Evolutionary conservation across 1,140 invertebrate species (phyloP).

Genomic region (Copidosoma floridanum): DNA sequence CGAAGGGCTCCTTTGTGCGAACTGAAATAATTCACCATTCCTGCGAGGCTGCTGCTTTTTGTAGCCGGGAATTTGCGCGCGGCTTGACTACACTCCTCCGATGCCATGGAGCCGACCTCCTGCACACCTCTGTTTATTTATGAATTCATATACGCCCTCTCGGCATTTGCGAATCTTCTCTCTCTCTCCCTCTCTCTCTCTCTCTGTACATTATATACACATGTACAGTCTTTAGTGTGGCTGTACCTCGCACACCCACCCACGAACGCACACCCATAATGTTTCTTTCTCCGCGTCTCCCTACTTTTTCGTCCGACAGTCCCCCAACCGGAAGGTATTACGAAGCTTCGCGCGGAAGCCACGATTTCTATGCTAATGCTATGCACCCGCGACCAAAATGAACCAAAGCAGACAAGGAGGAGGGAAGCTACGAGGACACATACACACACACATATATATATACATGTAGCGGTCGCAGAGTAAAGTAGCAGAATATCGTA

Average conservation of each 20-base stretch:
- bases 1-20: slow-evolving; percentile 38
- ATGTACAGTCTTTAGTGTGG: too few relatives aligned
- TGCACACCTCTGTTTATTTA: slow-evolving; percentile 17
- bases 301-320: neutral
- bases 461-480: too few relatives aligned
- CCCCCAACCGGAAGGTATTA: neutral
- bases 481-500: too few relatives aligned
- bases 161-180: too few relatives aligned
- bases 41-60: neutral
- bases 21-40: slow-evolving; percentile 35
- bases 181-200: neutral
- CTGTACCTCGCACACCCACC: too few relatives aligned
- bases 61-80: slow-evolving; percentile 1
- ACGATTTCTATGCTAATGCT: slow-evolving; percentile 19
- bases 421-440: too few relatives aligned
- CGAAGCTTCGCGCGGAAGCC: neutral
- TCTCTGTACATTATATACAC: neutral
- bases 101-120: slow-evolving; percentile 22
- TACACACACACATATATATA: too few relatives aligned
- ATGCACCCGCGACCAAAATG: slow-evolving; percentile 9
- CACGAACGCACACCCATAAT: too few relatives aligned
- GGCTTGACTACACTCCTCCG: neutral
- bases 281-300: neutral
- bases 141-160: slow-evolving; percentile 22
- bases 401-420: neutral